phyloP scores from a whole-genome alignment of 1,140 invertebrate genomes.

The Harpegnathos saltator region DNA sequence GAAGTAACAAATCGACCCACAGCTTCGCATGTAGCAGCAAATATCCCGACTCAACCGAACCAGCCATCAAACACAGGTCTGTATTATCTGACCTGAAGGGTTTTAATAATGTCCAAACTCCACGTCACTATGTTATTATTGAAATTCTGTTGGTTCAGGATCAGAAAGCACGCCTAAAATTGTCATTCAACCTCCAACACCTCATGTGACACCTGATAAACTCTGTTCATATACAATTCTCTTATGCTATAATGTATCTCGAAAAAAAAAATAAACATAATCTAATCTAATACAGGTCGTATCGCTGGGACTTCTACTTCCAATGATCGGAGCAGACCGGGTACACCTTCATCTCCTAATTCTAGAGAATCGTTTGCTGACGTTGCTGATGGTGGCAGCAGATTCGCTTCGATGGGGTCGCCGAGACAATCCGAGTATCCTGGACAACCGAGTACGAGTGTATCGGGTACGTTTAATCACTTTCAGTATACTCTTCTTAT shows the following conservation, averaged over 20 bases:
- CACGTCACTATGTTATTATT: background rate
- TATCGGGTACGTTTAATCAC: background rate
- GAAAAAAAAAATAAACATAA: too few species aligned
- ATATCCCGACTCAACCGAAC: background rate
- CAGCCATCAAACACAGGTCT: conserved; percentile 4
- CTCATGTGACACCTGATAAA: conserved; percentile 12
- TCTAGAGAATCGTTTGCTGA: conserved; percentile 76
- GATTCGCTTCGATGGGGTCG: conserved; percentile 65
- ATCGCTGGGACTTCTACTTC: too few species aligned
- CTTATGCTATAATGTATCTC: too few species aligned
- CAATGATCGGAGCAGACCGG: conserved; percentile 27
- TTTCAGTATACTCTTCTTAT: too few species aligned
- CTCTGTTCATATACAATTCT: background rate
- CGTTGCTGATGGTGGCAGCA: conserved; percentile 70
- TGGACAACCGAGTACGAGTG: conserved; percentile 25
- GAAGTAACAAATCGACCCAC: background rate
- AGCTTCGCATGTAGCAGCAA: background rate
- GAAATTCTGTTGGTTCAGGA: conserved; percentile 34
- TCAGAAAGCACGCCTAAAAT: conserved; percentile 37
- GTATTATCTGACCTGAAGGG: too few species aligned
- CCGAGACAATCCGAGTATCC: conserved; percentile 58
- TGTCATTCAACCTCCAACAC: conserved; percentile 5
- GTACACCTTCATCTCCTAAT: background rate
- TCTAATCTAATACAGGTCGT: background rate
- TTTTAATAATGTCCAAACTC: too few species aligned